phyloP scores from a whole-genome alignment of 92 coral and sea anemone species.

The Epizoanthus ramosus region DNA sequence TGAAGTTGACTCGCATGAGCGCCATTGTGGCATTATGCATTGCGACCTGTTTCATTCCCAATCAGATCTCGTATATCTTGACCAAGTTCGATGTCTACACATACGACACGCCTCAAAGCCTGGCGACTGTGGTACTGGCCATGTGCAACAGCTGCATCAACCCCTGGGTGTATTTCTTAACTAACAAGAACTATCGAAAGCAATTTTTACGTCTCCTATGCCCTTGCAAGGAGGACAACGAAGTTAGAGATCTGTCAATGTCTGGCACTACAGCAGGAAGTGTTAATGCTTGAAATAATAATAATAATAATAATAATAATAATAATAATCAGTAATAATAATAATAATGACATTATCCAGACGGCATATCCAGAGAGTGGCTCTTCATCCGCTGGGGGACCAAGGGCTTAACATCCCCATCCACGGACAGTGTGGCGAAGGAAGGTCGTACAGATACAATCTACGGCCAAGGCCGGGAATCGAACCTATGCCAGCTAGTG shows the following conservation, averaged over 20 bases:
- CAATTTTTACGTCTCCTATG: constrained; percentile 19
- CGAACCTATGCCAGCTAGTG: too few species aligned
- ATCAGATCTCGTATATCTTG: constrained; percentile 32
- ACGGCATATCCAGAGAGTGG: too few species aligned
- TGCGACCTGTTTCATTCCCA: constrained; percentile 20
- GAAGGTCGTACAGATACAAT: too few species aligned
- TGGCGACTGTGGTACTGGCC: constrained; percentile 23
- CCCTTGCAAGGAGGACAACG: constrained; percentile 13
- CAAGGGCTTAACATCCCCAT: too few species aligned
- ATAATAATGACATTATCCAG: too few species aligned
- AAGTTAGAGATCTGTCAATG: constrained; percentile 6
- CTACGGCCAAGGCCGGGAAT: too few species aligned
- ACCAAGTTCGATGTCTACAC: constrained; percentile 33
- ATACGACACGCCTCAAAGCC: constrained; percentile 34
- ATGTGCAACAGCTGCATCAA: constrained; percentile 39
- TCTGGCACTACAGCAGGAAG: background rate
- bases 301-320: too few species aligned
- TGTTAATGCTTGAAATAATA: too few species aligned
- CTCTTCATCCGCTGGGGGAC: too few species aligned
- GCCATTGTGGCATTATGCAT: constrained; percentile 31
- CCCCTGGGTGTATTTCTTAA: constrained; percentile 38
- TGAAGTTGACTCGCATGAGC: constrained; percentile 39
- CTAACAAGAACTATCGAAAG: constrained; percentile 18
- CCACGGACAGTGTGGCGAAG: too few species aligned
- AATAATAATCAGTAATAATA: too few species aligned